phyloP scores from a whole-genome alignment of 2,113 vertebrate genomes.

The Nesoenas mayeri region DNA sequence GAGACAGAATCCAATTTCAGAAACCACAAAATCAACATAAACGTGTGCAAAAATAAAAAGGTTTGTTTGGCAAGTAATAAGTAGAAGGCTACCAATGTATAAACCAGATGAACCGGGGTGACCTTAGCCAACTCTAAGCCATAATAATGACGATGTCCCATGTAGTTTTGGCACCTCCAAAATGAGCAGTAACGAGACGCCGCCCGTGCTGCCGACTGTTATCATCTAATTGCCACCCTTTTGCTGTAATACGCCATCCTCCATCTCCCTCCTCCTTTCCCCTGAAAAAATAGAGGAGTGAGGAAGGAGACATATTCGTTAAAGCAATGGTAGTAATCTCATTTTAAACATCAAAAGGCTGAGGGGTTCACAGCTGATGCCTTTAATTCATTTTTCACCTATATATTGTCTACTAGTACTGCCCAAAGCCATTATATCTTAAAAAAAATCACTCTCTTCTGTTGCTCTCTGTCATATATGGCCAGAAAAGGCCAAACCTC shows the following conservation, averaged over 20 bases:
- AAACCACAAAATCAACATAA: constrained; percentile 93
- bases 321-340: neutral
- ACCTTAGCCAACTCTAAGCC: constrained; percentile 73
- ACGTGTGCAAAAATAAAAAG: constrained; percentile 88
- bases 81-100: constrained; percentile 87
- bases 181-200: constrained; percentile 11
- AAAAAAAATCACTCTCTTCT: neutral
- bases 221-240: constrained; percentile 50
- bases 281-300: neutral
- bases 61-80: constrained; percentile 85
- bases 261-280: neutral
- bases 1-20: constrained; percentile 95
- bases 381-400: neutral
- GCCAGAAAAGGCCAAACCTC: neutral
- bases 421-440: neutral
- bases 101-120: constrained; percentile 85
- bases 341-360: neutral
- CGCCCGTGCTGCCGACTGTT: neutral
- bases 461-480: neutral
- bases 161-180: constrained; percentile 63
- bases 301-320: neutral
- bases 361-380: neutral
- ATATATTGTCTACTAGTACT: neutral
- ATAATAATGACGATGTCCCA: constrained; percentile 53
- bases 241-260: neutral